These are phyloP conservation scores for Takifugu rubripes DNA, from an alignment of 2,797 vertebrate genomes.

Conservation along the genomic window DNA sequence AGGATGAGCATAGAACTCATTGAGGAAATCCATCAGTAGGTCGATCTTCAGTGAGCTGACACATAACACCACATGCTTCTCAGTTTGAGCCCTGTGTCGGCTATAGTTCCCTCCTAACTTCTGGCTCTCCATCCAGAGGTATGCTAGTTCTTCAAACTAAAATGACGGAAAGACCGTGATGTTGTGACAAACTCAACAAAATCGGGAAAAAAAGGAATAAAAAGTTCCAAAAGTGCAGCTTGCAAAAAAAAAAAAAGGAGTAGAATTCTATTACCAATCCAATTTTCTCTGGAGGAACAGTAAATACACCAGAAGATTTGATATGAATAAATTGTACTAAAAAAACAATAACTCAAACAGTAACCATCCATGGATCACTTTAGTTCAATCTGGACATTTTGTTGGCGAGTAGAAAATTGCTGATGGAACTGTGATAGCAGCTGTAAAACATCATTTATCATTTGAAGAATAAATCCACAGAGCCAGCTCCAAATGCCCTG, in stretches of 20 bases:
- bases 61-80: slow-evolving; percentile 84
- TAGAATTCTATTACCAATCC: slow-evolving; percentile 15
- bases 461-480: slow-evolving; percentile 5
- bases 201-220: background rate
- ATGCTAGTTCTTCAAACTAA: slow-evolving; percentile 83
- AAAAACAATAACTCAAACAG: too few species aligned
- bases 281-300: slow-evolving; percentile 15
- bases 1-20: slow-evolving; percentile 85
- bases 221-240: slow-evolving; percentile 8
- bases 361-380: too few species aligned
- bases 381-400: too few species aligned
- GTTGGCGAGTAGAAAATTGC: too few species aligned
- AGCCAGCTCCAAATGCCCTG: background rate
- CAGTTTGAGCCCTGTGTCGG: slow-evolving; percentile 83
- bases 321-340: too few species aligned
- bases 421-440: too few species aligned
- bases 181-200: slow-evolving; percentile 7
- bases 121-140: slow-evolving; percentile 85
- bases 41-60: slow-evolving; percentile 86
- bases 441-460: slow-evolving; percentile 16
- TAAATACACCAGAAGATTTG: background rate
- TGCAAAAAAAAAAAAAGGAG: slow-evolving; percentile 4
- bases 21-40: slow-evolving; percentile 85
- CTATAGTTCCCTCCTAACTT: slow-evolving; percentile 85
- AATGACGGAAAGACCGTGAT: background rate